These are phyloP conservation scores for Montipora efflorescens DNA, from an alignment of 64 coral and sea anemone genomes.

Conservation along the genomic window DNA sequence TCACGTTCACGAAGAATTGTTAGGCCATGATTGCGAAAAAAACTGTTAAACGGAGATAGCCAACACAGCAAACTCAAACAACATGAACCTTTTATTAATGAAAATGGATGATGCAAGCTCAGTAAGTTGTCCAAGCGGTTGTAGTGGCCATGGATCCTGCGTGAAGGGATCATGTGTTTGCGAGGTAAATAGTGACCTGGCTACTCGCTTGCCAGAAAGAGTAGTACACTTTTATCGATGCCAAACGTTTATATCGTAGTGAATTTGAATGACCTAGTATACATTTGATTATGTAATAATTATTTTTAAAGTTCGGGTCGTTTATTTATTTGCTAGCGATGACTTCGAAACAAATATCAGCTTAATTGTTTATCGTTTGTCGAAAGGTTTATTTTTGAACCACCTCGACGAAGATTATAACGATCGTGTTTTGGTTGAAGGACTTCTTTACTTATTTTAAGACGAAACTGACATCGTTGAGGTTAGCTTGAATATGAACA, in stretches of 20 bases:
- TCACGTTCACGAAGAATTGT: neutral
- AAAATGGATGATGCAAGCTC: constrained; percentile 55
- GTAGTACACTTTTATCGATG: no score
- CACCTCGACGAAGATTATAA: no score
- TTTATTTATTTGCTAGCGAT: no score
- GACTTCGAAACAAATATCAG: no score
- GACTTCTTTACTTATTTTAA: no score
- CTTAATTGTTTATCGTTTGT: no score
- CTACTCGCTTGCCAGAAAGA: neutral
- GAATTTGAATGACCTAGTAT: neutral
- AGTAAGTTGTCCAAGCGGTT: constrained; percentile 42
- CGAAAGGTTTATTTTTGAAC: no score
- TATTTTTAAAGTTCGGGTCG: no score
- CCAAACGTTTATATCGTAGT: neutral
- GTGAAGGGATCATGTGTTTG: constrained; percentile 61
- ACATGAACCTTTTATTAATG: constrained; percentile 21
- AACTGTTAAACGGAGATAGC: neutral
- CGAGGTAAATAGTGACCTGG: constrained; percentile 20
- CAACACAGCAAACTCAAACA: neutral
- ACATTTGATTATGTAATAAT: no score
- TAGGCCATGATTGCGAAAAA: neutral
- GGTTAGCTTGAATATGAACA: no score
- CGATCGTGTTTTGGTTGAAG: no score
- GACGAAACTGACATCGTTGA: no score
- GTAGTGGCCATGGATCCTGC: constrained; percentile 64